Conservation (phyloP, 2,797 vertebrate species). For the Sphenodon punctatus region DNA sequence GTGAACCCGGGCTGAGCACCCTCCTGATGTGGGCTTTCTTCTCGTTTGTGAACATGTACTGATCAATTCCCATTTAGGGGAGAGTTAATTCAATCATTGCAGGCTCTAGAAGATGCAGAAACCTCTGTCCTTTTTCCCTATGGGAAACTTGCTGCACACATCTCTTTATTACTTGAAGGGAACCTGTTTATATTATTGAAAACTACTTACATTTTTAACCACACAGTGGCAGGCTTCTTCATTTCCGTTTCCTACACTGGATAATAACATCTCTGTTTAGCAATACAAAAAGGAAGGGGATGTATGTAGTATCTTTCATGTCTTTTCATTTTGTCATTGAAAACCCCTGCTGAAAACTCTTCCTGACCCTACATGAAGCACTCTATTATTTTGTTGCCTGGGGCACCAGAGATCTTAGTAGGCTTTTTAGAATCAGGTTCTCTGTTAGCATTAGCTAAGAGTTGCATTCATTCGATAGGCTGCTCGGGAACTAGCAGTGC, state of each 20-base stretch:
- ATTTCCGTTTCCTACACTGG: not conserved
- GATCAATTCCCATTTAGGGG: not conserved
- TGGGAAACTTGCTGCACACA: not conserved
- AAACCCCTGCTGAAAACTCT: not conserved
- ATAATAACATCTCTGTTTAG: not conserved
- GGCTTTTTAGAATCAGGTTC: not conserved
- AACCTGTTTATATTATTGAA: not conserved
- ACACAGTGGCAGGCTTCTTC: not conserved
- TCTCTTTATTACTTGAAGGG: too few relatives aligned
- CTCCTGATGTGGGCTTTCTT: too few relatives aligned
- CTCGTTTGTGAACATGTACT: too few relatives aligned
- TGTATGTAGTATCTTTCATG: not conserved
- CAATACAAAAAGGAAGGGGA: not conserved
- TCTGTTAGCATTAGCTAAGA: not conserved
- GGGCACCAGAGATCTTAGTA: fast-evolving
- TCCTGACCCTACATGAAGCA: not conserved
- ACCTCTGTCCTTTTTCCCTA: not conserved
- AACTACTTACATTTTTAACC: not conserved
- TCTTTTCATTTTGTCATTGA: not conserved
- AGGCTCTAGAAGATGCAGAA: not conserved
- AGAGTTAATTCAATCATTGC: conserved; percentile 40
- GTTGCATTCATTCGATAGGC: not conserved
- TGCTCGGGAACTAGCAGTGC: not conserved
- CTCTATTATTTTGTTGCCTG: not conserved
- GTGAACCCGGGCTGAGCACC: too few relatives aligned